Evolutionary conservation across 2,888 invertebrate genomes (phyloP), one percentile per base, ranked within the genome.

Genomic region (Graphium colonna): DNA sequence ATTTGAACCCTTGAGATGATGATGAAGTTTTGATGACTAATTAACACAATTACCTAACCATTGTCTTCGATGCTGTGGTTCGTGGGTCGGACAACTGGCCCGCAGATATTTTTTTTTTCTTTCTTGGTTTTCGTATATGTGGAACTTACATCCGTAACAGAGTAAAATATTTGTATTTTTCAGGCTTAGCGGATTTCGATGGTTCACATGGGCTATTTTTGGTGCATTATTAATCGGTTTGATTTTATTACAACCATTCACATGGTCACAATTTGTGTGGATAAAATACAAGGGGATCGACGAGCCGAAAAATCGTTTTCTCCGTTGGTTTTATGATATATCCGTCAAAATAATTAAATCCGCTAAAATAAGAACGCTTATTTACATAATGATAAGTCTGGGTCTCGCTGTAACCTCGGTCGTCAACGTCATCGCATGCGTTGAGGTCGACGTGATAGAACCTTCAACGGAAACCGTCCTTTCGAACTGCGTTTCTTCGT

Each of bases 221-320:
- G 60, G 64, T 15, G 0, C 69, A 3, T 64, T 88, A 1, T 26
- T 81, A 31, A 0, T 77, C 0, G 58, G 63, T 9, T 64, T 89
- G 1, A 58, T 93, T 0, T 60, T 93, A 0, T 78, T 95, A 60
- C 84, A 95, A 51, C 93, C 95, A 0, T 70, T 95, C 5, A 92
- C 93, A 0, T 96, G 96, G 96, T 93, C 94, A 57, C 93, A 95
- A 67, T 94, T 94, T 63, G 67, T 94, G 0, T 95, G 95, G 94
- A 80, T 77, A 0, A 82, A 85, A 60, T 78, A 78, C 51, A 78
- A 73, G 60, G 85, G 91, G 12, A 77, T 91, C n/a, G 82, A 89
- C 12, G 90, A 91, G 56, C 94, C 94, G 0, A 79, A 78, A 31
- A 91, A 91, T 58, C 73, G 65, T 57, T 66, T 91, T 7, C 67